phyloP scores from a whole-genome alignment of 2,113 vertebrate genomes.

The Guaruba guarouba region DNA sequence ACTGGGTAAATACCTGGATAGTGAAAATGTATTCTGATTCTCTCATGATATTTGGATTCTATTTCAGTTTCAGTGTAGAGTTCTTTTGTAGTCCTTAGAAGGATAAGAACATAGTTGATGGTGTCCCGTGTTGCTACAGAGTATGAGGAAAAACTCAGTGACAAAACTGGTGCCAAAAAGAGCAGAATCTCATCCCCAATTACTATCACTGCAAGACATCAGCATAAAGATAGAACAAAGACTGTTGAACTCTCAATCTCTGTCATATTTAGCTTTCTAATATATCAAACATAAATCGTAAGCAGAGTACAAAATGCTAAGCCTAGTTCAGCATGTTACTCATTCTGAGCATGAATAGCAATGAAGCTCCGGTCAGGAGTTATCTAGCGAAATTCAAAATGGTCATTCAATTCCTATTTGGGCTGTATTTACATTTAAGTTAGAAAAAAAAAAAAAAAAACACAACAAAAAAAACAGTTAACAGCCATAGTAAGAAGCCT shows the following conservation, averaged over 20 bases:
- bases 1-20: background rate
- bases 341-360: background rate
- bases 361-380: background rate
- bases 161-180: background rate
- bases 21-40: background rate
- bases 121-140: background rate
- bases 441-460: background rate
- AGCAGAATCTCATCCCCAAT: background rate
- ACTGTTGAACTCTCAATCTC: background rate
- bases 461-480: background rate
- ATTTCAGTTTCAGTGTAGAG: background rate
- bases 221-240: background rate
- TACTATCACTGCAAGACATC: background rate
- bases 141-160: background rate
- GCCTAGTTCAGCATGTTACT: background rate
- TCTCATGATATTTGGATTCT: background rate
- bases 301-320: background rate
- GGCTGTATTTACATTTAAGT: background rate
- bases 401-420: background rate
- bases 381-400: background rate
- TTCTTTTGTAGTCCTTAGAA: background rate
- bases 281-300: background rate
- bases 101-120: background rate
- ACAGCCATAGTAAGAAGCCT: background rate
- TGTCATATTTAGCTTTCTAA: background rate